Base-by-base conservation (phyloP, 2,888 invertebrate genomes). In the Salpingus planirostris region DNA sequence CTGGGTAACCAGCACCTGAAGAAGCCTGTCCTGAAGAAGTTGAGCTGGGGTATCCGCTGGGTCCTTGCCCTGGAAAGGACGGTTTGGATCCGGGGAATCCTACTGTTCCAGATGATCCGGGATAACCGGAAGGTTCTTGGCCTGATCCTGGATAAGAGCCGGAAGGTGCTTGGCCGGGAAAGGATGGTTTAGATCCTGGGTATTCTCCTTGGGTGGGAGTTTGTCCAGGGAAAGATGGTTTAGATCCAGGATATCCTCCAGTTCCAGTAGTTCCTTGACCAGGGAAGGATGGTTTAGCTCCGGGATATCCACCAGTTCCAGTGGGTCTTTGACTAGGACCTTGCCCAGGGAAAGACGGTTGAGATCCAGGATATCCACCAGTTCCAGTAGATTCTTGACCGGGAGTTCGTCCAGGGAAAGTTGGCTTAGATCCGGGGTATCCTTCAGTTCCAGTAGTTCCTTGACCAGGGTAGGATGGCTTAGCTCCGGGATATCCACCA, bases 361-460 rank as follows among this genome's bases (percentile, higher is more conserved):
- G n/a, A 23, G 60, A 51, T 27, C 28, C 24, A 25, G 32, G 29
- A 18, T 30, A 31, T 11, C 23, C 24, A 30, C 36, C 47, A 15
- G 57, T 48, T 18, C 40, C 43, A n/a, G n/a, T n/a, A n/a, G n/a
- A n/a, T n/a, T n/a, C n/a, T 18, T 50, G 49, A 14, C 52, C 52
- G 37, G 42, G 43, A 5, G 49, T 11, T 4, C 25, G n/a, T 26
- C 29, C 30, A 3, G 29, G 35, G 13, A 22, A 30, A 15, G 27
- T 31, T 13, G n/a, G n/a, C 36, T 29, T 21, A 24, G 15, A 30
- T 32, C 13, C 28, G 31, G 13, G 31, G n/a, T n/a, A n/a, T 11
- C 10, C 24, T 24, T 21, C 14, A 15, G 31, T 23, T 31, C 15
- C 31, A 15, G 25, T 7, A 25, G 31, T 8, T 14, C 24, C 10